phyloP scores from a whole-genome alignment of 2,888 invertebrate species.

The Philereme transversata region DNA sequence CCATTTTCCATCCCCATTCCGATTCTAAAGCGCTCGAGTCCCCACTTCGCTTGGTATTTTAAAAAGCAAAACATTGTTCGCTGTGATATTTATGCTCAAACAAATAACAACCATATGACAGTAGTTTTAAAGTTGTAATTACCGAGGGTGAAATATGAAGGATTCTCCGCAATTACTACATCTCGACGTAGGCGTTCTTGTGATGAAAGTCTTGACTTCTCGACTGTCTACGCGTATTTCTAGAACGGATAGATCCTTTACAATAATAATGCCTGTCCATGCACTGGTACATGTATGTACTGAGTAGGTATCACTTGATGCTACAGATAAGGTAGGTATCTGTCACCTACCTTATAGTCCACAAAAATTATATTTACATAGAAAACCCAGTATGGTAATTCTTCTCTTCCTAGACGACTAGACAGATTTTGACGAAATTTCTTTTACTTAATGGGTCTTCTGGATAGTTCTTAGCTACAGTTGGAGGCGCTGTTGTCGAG shows the following conservation, averaged over 20 bases:
- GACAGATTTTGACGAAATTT: too few relatives aligned
- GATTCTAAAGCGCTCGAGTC: slow-evolving; percentile 59
- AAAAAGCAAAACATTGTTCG: slow-evolving; percentile 60
- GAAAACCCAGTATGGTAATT: too few relatives aligned
- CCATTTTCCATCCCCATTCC: slow-evolving; percentile 61
- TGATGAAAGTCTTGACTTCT: slow-evolving; percentile 29
- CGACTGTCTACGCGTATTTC: neutral
- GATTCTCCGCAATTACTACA: slow-evolving; percentile 22
- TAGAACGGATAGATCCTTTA: neutral
- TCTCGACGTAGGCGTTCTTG: slow-evolving; percentile 24
- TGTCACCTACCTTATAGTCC: too few relatives aligned
- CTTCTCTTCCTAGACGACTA: too few relatives aligned
- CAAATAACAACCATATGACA: slow-evolving; percentile 40
- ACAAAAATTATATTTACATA: too few relatives aligned
- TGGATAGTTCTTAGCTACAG: too few relatives aligned
- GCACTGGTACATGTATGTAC: too few relatives aligned
- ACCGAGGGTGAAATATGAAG: neutral
- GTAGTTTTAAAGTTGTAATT: slow-evolving; percentile 39
- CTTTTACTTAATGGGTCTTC: too few relatives aligned
- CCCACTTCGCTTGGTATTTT: slow-evolving; percentile 57
- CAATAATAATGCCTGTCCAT: too few relatives aligned
- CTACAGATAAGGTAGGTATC: too few relatives aligned
- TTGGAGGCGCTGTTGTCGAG: too few relatives aligned
- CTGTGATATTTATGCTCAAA: slow-evolving; percentile 20
- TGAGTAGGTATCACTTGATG: too few relatives aligned